These are phyloP conservation scores for Xiphorhynchus erythropygius DNA, from an alignment of 2,797 vertebrate genomes.

Conservation along the genomic window DNA sequence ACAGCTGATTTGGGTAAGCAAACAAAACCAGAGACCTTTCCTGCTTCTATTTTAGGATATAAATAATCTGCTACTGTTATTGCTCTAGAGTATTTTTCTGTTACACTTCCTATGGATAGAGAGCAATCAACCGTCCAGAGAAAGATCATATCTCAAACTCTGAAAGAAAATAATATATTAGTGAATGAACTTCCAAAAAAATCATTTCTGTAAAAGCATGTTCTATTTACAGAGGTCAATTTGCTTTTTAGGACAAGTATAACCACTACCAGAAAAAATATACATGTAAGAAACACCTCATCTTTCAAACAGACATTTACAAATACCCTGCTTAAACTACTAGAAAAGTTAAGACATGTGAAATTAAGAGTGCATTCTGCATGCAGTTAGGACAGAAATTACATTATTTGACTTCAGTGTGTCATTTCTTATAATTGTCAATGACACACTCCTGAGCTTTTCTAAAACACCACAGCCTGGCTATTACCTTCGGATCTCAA, in stretches of 20 bases:
- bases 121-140: not conserved
- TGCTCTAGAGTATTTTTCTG: not conserved
- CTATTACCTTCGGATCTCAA: constrained; percentile 48
- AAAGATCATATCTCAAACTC: not conserved
- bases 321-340: constrained; percentile 35
- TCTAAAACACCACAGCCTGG: not conserved
- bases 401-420: not conserved
- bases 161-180: not conserved
- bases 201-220: constrained; percentile 28
- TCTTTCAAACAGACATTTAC: constrained; percentile 49
- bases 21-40: not conserved
- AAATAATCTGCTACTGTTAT: not conserved
- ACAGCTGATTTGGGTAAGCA: not conserved
- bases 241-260: constrained; percentile 29
- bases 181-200: not conserved
- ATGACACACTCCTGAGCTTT: not conserved
- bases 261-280: constrained; percentile 47
- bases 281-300: not conserved
- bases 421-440: not conserved
- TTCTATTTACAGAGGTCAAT: constrained; percentile 48
- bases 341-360: constrained; percentile 37
- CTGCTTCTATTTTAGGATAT: not conserved
- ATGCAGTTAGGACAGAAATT: constrained; percentile 37
- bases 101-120: not conserved
- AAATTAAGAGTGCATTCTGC: constrained; percentile 34